phyloP scores from a whole-genome alignment of 2,113 vertebrate genomes.

The Hydrochoerus hydrochaeris region DNA sequence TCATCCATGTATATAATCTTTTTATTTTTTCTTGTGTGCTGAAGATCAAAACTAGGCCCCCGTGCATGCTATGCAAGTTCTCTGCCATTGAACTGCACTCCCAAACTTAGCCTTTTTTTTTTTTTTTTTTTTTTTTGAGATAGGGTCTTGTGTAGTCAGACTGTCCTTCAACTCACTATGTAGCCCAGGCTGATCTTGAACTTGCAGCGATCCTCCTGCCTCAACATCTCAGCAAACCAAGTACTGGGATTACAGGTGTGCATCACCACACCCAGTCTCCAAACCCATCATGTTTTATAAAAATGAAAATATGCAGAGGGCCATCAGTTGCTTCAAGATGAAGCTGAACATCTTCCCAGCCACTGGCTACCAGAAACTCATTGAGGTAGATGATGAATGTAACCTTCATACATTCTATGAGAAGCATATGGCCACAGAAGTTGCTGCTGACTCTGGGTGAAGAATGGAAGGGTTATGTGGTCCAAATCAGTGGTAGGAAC shows the following conservation, averaged over 20 bases:
- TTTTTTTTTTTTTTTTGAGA: background rate
- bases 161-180: background rate
- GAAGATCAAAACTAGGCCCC: background rate
- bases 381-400: no score
- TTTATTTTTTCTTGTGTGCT: background rate
- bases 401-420: no score
- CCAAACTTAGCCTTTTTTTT: no score
- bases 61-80: background rate
- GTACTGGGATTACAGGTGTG: background rate
- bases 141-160: background rate
- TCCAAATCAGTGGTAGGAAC: no score
- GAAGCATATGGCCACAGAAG: no score
- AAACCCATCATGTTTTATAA: constrained; percentile 10
- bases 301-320: background rate
- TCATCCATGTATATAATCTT: background rate
- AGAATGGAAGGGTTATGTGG: no score
- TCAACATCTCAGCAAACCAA: background rate
- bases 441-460: no score
- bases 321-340: no score
- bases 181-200: background rate
- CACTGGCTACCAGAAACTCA: no score
- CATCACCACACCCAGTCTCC: background rate
- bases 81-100: background rate
- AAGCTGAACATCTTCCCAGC: no score
- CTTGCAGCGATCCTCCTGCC: background rate